Conservation (phyloP, 2,113 vertebrate genomes). For the Cyphomyrus discorhynchus region DNA sequence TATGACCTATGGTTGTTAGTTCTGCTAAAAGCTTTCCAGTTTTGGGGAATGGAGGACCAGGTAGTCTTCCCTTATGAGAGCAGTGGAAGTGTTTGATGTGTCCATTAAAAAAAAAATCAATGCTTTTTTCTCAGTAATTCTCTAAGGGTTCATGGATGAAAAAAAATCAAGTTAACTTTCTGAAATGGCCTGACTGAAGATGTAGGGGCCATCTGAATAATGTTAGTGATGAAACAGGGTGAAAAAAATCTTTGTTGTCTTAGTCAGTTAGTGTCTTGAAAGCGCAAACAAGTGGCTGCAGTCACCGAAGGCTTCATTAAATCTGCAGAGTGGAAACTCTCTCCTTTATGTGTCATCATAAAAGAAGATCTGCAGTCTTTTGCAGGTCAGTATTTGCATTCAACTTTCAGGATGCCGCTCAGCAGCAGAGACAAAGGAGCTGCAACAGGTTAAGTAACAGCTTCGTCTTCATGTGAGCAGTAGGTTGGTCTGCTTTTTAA, state of each 20-base stretch:
- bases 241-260: background rate
- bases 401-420: background rate
- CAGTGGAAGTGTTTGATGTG: background rate
- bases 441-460: background rate
- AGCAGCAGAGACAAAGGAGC: background rate
- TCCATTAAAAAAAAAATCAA: constrained; percentile 6
- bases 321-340: background rate
- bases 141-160: background rate
- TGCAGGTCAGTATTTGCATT: background rate
- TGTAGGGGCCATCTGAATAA: background rate
- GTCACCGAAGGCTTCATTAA: background rate
- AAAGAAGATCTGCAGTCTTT: background rate
- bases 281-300: background rate
- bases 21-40: background rate
- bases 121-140: background rate
- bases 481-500: background rate
- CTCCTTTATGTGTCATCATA: background rate
- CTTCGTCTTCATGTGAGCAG: background rate
- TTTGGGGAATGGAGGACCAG: background rate
- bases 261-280: background rate
- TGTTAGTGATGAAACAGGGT: background rate
- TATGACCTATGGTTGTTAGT: background rate
- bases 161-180: background rate
- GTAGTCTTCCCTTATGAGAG: background rate
- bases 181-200: background rate